Base-by-base conservation (phyloP, 2,888 invertebrate genomes). In the Papilio protenor region DNA sequence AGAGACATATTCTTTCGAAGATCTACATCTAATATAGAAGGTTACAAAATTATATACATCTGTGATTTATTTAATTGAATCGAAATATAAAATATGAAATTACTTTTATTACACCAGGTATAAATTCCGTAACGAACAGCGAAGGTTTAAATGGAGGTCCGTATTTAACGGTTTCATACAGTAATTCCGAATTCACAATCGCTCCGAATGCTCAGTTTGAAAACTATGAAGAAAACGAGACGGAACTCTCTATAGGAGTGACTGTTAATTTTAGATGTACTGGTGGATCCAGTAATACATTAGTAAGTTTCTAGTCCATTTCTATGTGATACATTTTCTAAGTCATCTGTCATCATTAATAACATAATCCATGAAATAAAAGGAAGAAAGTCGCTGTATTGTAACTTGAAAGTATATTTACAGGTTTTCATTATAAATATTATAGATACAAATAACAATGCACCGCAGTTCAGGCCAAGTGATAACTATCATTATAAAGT, bases 391-490 rank as follows among this genome's bases (percentile, higher is more conserved):
- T 52, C 52, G 52, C 18, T 52, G 0, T 66, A 40, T 52, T 52
- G 2, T 66, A 40, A 40, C 16, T 40, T 73, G 75, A 77, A 75
- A 52, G 47, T 40, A 77, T 18, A 57, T 40, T 74, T 78, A 75
- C 89, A 95, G 95, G 81, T 85, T 1, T 86, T 95, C 27, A 66
- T 81, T 23, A 85, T 94, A 78, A 80, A 81, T n/a, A 88, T 95
- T 11, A 83, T 27, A 0, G 95, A 95, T 80, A 94, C 94, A 18
- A 95, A 96, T 82, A 95, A 95, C 80, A 89, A 95, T 80, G 81
- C 83, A 1, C 96, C 96, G 3, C 81, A 73, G 74, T 95, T 95
- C 81, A 61, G 75, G 6, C 86, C 91, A 21, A 69, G 83, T 21
- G 77, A 84, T 33, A 83, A 81, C 27, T 94, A 91, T 79, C 87